A percentile compares a stretch with the other conserved stretches of the same genome.
Evolutionary conservation across 2,888 invertebrate species (phyloP).

Genomic region (Tachina lurida): DNA sequence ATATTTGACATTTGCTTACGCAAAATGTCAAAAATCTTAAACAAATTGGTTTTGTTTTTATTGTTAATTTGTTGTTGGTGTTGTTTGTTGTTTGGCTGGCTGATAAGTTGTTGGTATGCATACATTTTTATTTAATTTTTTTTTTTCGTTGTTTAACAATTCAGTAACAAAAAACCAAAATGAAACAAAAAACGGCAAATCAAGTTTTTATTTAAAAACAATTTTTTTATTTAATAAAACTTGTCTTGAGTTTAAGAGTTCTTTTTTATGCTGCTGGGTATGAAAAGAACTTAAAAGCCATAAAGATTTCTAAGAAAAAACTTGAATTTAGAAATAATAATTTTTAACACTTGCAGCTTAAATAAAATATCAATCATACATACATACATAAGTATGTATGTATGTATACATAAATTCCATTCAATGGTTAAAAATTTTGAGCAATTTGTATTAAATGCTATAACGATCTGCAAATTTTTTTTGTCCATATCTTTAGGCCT

Average conservation of each 20-base stretch:
- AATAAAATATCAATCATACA: background rate
- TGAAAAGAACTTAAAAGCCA: background rate
- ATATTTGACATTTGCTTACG: constrained; percentile 70
- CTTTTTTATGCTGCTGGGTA: constrained; percentile 17
- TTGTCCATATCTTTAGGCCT: too few species aligned
- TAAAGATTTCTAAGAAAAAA: constrained; percentile 42
- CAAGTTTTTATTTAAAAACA: constrained; percentile 48
- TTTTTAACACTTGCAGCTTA: constrained; percentile 39
- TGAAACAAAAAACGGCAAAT: constrained; percentile 33
- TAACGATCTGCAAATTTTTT: background rate
- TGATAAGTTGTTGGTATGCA: constrained; percentile 47
- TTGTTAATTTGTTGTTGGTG: constrained; percentile 17
- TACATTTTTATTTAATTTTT: constrained; percentile 23
- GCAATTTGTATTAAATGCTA: background rate
- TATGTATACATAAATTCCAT: background rate
- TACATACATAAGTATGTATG: too few species aligned
- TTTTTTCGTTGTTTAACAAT: constrained; percentile 3
- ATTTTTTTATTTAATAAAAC: constrained; percentile 47
- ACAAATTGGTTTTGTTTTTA: constrained; percentile 23
- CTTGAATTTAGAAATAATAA: constrained; percentile 39
- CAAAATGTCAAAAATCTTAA: constrained; percentile 68
- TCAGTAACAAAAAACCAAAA: constrained; percentile 17
- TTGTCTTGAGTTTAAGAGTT: constrained; percentile 23
- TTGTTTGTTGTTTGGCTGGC: constrained; percentile 28
- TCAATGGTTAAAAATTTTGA: background rate